Conservation (phyloP, 2,797 vertebrate species). For the Loris lydekkerianus region DNA sequence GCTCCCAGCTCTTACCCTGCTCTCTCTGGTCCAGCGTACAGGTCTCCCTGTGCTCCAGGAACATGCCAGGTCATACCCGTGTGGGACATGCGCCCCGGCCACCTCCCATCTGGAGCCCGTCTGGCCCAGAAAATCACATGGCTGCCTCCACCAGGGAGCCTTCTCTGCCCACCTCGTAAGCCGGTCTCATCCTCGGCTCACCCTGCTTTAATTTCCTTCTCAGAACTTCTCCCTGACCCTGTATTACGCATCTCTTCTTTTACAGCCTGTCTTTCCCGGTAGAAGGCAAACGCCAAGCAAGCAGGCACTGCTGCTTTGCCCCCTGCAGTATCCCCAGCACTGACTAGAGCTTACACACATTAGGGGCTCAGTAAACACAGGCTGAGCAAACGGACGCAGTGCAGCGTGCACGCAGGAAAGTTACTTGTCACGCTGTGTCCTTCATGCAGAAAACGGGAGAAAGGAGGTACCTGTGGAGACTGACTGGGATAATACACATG, state of each 20-base stretch:
- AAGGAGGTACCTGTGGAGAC: background rate
- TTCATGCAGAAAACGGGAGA: background rate
- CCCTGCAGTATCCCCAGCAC: background rate
- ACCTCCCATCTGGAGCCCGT: accelerated
- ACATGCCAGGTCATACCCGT: accelerated
- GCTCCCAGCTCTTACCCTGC: background rate
- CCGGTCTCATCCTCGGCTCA: background rate
- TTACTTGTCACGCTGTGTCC: accelerated
- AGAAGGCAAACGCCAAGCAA: background rate
- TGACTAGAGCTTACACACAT: background rate
- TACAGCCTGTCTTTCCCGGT: background rate
- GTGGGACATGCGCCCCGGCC: background rate
- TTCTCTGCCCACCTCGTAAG: background rate
- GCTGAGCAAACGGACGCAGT: background rate
- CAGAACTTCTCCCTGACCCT: background rate
- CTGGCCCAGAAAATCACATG: background rate
- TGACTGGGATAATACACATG: accelerated
- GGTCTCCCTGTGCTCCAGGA: background rate
- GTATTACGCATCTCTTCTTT: background rate
- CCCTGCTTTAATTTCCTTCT: background rate
- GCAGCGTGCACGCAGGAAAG: accelerated
- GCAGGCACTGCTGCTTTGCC: background rate
- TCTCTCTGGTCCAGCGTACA: background rate
- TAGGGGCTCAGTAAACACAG: background rate
- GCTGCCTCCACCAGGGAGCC: background rate